A percentile compares a stretch with the other conserved stretches of the same genome.
phyloP scores from a whole-genome alignment of 2,113 vertebrate genomes.

The Sapayoa aenigma region DNA sequence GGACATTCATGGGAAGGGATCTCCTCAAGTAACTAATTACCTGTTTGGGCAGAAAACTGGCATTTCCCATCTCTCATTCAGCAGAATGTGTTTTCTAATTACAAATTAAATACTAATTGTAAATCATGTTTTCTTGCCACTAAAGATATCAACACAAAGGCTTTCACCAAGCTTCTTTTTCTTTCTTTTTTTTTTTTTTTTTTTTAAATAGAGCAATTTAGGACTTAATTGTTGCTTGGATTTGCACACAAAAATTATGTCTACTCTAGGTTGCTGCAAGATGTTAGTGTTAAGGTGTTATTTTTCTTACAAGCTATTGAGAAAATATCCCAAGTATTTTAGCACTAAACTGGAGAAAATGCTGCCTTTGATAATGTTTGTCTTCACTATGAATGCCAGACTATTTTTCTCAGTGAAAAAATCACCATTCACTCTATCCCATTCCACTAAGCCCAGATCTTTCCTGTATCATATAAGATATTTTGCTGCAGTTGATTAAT shows the following conservation, averaged over 20 bases:
- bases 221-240: constrained; percentile 49
- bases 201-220: background rate
- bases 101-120: constrained; percentile 36
- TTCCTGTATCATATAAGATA: background rate
- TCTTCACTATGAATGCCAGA: background rate
- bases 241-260: background rate
- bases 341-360: background rate
- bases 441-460: background rate
- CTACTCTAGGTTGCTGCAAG: background rate
- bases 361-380: background rate
- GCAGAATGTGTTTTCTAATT: constrained; percentile 48
- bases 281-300: background rate
- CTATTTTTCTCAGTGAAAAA: background rate
- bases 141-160: background rate
- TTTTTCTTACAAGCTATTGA: background rate
- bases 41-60: background rate
- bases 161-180: constrained; percentile 7
- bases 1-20: background rate
- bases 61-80: background rate
- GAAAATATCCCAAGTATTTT: background rate
- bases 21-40: background rate
- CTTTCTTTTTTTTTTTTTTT: constrained; percentile 39
- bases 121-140: background rate
- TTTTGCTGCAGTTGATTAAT: background rate
- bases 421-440: background rate